Evolutionary conservation across 1,140 invertebrate genomes (phyloP), one percentile per base, ranked within the genome.

Genomic region (Lethocerus indicus): DNA sequence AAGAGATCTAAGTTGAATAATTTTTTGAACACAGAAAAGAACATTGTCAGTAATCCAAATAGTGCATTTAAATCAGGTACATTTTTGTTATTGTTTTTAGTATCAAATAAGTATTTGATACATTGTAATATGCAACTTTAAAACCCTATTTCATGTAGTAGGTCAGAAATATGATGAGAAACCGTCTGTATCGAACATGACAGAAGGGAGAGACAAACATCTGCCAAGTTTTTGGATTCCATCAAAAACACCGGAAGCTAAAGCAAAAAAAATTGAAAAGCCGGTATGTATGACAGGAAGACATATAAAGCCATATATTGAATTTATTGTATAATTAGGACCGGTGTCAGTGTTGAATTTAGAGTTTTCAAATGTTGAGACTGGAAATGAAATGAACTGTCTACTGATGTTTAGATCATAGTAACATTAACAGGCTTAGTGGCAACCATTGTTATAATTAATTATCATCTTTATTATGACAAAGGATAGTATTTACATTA

Each of bases 181-280:
- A 29, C 56, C 65, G 14, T 79, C 81, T 0, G 76, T 88, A 39
- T 87, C 83, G 2, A 88, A 88, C 58, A 87, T 88, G 83, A 62
- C 65, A 4, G 68, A 71, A 55, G 74, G 73, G 1, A 67, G 69
- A 40, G 74, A 77, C 21, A 89, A 85, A 60, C 63, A 79, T 52
- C 68, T 98, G 29, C 92, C 92, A 0, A 95, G 90, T 70, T 99
- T 98, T 67, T 99, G 95, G 95, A 77, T 98, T 50, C 94, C 95
- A 9, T 84, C 85, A 2, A 78, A 93, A 59, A 86, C 92, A n/a
- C 91, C 92, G 1, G 76, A 84, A 61, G 80, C 84, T 1, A 83
- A 83, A 57, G 67, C 74, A 58, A 64, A 67, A 1, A 76, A 72
- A 55, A 52, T 92, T 1, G 66, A 81, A 49, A 97, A 96, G 67